Base-by-base conservation (phyloP, 1,140 invertebrate species). In the Holcopasites calliopsidis region DNA sequence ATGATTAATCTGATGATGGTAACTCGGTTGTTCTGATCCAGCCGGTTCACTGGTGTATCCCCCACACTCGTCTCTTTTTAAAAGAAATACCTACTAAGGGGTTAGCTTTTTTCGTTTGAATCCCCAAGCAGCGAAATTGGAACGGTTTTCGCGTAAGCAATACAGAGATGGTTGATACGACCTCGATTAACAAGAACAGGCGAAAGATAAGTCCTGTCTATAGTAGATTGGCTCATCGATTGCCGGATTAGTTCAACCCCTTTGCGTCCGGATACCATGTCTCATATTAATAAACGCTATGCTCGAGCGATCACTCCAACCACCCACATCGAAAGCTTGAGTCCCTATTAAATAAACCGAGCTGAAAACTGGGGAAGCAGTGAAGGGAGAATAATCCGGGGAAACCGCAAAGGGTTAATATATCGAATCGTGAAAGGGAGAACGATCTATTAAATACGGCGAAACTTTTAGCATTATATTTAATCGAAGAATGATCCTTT, bases 171-270 rank as follows among this genome's bases (percentile, higher is more conserved):
- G 28, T 31, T 13, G 23, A 50, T 49, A 35, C 18, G 62, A 65
- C 62, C 62, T 18, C 26, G 61, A 47, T 33, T 49, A 64, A 65
- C 1, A 65, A 44, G 44, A 65, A 65, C 42, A 50, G 62, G 62
- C 26, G 62, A 50, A 23, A 65, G 28, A 65, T 49, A 50, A 18
- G n/a, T 7, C 16, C 35, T 31, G 18, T 31, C 26, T 6, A 49
- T 28, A 1, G 18, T 16, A 18, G n/a, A 35, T 23, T 23, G 13
- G 3, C 13, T 50, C 33, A 65, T 65, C 44, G 61, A 64, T 18
- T 64, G 33, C 10, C 61, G 16, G n/a, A 44, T 62, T 44, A 62
- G 49, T 65, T 49, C 62, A 33, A 44, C 38, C 10, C n/a, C 18
- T 64, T 64, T 31, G 6, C 28, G n/a, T 18, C 18, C 16, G 26